Base-by-base conservation (phyloP, 2,113 vertebrate species). In the Corythaixoides concolor region DNA sequence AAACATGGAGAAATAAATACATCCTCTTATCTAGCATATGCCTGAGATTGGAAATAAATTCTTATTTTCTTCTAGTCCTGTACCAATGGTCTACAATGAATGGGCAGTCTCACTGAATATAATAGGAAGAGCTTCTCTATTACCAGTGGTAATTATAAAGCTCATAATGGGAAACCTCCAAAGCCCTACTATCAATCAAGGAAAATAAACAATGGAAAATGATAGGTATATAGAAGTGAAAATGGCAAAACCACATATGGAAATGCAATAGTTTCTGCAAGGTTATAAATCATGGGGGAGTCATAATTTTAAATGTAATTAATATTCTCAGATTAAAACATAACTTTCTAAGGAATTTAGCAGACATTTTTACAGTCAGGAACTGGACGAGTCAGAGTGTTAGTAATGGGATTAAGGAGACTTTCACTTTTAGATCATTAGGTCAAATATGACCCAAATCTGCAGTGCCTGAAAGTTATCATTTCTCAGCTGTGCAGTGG, bases 1-100 rank as follows among this genome's bases (percentile, higher is more conserved):
- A 98, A 98, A 98, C 98, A 98, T 98, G 98, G 97, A 97, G 98
- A 98, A 98, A 98, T 98, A 98, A 98, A 98, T 98, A 98, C 96
- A 98, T 98, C 98, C 97, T 97, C 98, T 98, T 98, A 98, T 98
- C 98, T 98, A 97, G 97, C 97, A 96, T 98, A 98, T 98, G 98
- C 98, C 98, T 91, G 95, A 97, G 97, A 97, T 28, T 87, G 96
- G 95, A 98, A 98, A 98, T 98, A 98, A 98, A 98, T 98, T 98
- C 97, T 98, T 98, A 95, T 98, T 98, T 98, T 98, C 97, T 97
- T 96, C 86, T 85, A 32, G 90, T 89, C 95, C 83, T 94, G 79
- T 97, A 97, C 97, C 97, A 96, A 26, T 96, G 97, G 98, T 93
- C 97, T 98, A 96, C 98, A 96, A 69, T 98, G 98, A 98, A 97